Percentiles rank a stretch among this genome's conserved stretches.
phyloP scores from a whole-genome alignment of 2,888 invertebrate genomes.

The Hyposoter didymator region DNA sequence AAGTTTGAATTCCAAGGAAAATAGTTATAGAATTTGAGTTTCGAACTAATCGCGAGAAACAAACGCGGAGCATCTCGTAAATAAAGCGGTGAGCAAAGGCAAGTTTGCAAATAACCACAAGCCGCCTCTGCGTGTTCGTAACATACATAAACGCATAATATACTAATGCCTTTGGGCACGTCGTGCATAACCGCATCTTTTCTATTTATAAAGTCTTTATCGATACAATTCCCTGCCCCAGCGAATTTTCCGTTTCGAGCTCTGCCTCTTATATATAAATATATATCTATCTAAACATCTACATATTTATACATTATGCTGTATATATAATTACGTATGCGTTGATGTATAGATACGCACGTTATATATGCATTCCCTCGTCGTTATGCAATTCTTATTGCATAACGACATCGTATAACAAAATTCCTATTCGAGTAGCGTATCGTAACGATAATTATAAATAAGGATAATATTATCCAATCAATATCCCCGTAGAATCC shows the following conservation, averaged over 20 bases:
- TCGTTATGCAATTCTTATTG: conserved; percentile 47
- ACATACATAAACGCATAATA: conserved; percentile 70
- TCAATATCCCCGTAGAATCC: background rate
- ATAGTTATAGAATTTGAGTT: background rate
- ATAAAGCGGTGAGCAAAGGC: conserved; percentile 15
- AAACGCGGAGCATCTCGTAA: background rate
- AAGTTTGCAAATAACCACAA: conserved; percentile 12
- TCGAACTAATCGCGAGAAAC: background rate
- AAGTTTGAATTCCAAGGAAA: background rate
- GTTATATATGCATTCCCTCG: background rate
- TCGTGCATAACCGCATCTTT: conserved; percentile 79
- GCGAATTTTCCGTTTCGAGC: conserved; percentile 55
- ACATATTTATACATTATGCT: background rate
- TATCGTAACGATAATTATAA: conserved; percentile 2
- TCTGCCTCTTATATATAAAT: conserved; percentile 49
- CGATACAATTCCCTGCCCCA: conserved; percentile 75
- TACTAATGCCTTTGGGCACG: conserved; percentile 69
- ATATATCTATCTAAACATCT: background rate
- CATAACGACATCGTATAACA: conserved; percentile 46
- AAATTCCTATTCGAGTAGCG: background rate
- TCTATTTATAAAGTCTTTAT: conserved; percentile 80
- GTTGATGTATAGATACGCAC: background rate
- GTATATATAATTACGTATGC: conserved; percentile 7
- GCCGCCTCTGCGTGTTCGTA: background rate
- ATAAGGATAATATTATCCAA: background rate